phyloP scores from a whole-genome alignment of 2,113 vertebrate genomes.

The Gymnobelideus leadbeateri region DNA sequence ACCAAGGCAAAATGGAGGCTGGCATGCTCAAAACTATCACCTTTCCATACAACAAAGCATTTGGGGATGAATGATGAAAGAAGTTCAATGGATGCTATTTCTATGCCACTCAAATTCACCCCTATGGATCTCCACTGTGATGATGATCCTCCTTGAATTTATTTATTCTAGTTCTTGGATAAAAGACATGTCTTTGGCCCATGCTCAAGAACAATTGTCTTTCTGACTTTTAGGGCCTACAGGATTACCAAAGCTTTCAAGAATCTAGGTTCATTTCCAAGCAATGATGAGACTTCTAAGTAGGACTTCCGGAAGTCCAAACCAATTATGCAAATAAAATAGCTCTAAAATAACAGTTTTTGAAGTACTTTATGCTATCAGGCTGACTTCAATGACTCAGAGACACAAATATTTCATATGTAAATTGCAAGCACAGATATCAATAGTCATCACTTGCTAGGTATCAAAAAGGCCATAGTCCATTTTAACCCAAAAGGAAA shows the following conservation, averaged over 20 bases:
- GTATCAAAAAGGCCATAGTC: neutral
- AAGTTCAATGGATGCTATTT: neutral
- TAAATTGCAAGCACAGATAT: neutral
- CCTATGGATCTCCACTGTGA: neutral
- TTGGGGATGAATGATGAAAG: neutral
- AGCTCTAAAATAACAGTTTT: neutral
- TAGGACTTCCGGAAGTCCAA: neutral
- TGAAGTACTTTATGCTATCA: neutral
- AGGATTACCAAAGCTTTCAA: neutral
- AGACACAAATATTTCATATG: neutral
- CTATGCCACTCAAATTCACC: neutral
- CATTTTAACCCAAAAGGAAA: slow-evolving; percentile 17
- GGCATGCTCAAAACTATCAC: neutral
- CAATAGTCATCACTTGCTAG: slow-evolving; percentile 15
- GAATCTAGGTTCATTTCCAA: neutral
- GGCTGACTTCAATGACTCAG: neutral
- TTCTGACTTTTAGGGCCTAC: neutral
- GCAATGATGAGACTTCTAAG: neutral
- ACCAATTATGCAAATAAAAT: neutral
- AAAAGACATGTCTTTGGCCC: neutral
- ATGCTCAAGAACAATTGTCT: neutral
- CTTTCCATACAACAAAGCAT: neutral
- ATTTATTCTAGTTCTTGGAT: neutral
- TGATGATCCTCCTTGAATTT: neutral
- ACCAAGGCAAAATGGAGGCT: neutral